Percentiles rank a stretch among this genome's conserved stretches.
Evolutionary conservation across 2,113 vertebrate species (phyloP).

Genomic region (pig (Sus scrofa)): DNA sequence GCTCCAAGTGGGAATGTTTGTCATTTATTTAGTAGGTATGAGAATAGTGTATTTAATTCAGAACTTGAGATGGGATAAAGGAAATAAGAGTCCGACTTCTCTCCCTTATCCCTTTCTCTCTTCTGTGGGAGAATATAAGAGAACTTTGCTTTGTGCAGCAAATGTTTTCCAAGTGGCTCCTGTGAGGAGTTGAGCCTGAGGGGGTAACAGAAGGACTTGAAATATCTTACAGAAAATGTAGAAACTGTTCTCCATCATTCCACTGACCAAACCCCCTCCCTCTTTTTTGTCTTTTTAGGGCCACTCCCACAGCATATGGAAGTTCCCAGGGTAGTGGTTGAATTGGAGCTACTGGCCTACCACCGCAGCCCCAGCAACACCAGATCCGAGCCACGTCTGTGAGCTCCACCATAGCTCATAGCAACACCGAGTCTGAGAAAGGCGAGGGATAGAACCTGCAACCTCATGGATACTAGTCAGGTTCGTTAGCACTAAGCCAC

Average conservation of each 20-base stretch:
- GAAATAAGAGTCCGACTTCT: not conserved
- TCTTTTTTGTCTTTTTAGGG: too few relatives aligned
- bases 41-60: not conserved
- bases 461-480: too few relatives aligned
- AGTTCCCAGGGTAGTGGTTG: too few relatives aligned
- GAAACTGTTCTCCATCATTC: not conserved
- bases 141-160: not conserved
- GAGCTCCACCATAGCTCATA: too few relatives aligned
- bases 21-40: not conserved
- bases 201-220: not conserved
- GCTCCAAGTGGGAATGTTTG: not conserved
- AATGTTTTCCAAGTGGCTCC: not conserved
- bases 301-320: too few relatives aligned
- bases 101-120: not conserved
- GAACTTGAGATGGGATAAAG: not conserved
- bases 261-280: not conserved
- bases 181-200: not conserved
- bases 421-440: too few relatives aligned
- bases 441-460: too few relatives aligned
- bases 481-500: too few relatives aligned
- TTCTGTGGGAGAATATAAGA: not conserved
- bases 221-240: not conserved
- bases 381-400: too few relatives aligned
- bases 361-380: too few relatives aligned
- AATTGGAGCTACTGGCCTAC: too few relatives aligned